Evolutionary conservation across 2,888 invertebrate genomes (phyloP).

Genomic region (Chrysolina oricalcia): DNA sequence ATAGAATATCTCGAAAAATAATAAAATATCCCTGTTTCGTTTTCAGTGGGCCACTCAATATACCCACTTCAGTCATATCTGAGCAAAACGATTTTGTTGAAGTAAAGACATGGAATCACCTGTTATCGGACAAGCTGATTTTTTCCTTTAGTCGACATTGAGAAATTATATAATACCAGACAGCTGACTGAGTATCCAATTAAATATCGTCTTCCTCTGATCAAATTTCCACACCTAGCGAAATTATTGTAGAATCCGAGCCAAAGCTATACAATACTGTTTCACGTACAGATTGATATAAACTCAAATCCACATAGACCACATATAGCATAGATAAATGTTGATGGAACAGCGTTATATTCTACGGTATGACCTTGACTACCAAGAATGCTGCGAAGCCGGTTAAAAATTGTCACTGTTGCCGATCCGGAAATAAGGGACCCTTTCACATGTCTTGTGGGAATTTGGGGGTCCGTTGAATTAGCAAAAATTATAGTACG

Average conservation of each 20-base stretch:
- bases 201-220: conserved; percentile 33
- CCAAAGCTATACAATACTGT: conserved; percentile 15
- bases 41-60: no score
- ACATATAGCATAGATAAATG: conserved; percentile 39
- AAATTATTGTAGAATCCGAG: conserved; percentile 31
- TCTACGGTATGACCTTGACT: conserved; percentile 49
- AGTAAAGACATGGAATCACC: conserved; percentile 12
- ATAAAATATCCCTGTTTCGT: no score
- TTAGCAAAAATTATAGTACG: not conserved
- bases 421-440: conserved; percentile 44
- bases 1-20: no score
- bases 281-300: conserved; percentile 10
- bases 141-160: conserved; percentile 11
- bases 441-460: not conserved
- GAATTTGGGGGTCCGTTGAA: not conserved
- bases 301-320: conserved; percentile 34
- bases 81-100: no score
- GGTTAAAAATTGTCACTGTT: conserved; percentile 52
- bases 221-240: conserved; percentile 33
- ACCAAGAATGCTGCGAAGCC: conserved; percentile 53
- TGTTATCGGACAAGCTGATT: not conserved
- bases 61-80: no score
- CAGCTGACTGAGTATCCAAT: conserved; percentile 34
- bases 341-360: conserved; percentile 36
- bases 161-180: conserved; percentile 17